Percentiles rank a stretch among this genome's conserved stretches.
Evolutionary conservation across 2,113 vertebrate genomes (phyloP).

Genomic region (Mesembrinibis cayennensis): DNA sequence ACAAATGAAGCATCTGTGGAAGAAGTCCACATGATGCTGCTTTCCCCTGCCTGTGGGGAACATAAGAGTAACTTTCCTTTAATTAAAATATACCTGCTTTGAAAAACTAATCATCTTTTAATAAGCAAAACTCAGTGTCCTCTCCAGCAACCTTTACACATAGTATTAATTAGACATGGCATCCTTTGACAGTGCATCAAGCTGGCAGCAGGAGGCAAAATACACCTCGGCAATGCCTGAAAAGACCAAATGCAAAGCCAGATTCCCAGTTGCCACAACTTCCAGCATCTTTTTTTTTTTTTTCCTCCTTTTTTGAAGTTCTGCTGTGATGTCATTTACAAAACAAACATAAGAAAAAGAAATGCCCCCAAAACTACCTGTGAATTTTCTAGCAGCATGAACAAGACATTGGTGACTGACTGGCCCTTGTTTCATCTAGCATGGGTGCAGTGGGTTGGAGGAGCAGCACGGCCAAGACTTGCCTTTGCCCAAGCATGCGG

Average conservation of each 20-base stretch:
- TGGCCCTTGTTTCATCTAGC: neutral
- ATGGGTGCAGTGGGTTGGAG: neutral
- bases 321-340: neutral
- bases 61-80: neutral
- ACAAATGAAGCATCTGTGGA: neutral
- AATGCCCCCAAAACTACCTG: neutral
- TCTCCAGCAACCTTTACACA: neutral
- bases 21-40: neutral
- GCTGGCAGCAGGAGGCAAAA: neutral
- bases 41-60: neutral
- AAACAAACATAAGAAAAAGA: neutral
- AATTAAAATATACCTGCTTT: neutral
- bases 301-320: neutral
- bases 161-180: slow-evolving; percentile 34
- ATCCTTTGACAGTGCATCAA: neutral
- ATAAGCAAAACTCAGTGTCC: neutral
- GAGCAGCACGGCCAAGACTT: neutral
- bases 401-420: neutral
- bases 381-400: neutral
- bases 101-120: neutral
- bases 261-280: neutral
- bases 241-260: neutral
- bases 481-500: fast-evolving
- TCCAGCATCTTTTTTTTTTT: neutral
- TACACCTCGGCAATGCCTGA: neutral